Base-by-base conservation (phyloP, 2,113 vertebrate genomes). In the Puma concolor region DNA sequence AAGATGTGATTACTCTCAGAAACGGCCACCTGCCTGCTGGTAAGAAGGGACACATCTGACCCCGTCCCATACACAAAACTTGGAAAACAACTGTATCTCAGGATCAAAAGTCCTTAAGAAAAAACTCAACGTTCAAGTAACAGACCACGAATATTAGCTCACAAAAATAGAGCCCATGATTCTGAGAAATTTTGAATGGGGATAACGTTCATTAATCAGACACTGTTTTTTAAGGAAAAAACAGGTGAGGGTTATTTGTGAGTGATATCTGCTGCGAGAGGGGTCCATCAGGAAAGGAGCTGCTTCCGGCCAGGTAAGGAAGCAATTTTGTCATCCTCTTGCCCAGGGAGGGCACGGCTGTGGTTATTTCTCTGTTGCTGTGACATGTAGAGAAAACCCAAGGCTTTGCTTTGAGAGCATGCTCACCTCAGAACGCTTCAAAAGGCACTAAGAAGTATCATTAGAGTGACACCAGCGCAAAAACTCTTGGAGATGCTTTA, bases 1-100 rank as follows among this genome's bases (percentile, higher is more conserved):
- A 97, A 96, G 44, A 95, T 1, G 67, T 7, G 23, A 4, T 97
- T 19, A 97, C 23, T 90, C 48, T 54, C 27, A 16, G 27, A 41
- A 74, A 67, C 0, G 8, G 71, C 17, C 41, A 27, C 12, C 36
- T 44, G 33, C 71, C 16, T 71, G 36, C 76, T n/a, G 29, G 25
- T 11, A 23, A 71, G 54, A 60, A 76, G n/a, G 27, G 85, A 15
- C 2, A 5, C 0, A 33, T 33, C 5, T 1, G 19, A 36, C 25
- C 57, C 50, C 31, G 41, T 5, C 31, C 60, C 64, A 27, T 3
- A n/a, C n/a, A 12, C 50, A 76, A n/a, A 31, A 36, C 72, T 52
- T 94, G 17, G 72, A 38, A 76, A 88, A 96, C 36, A 87, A 76
- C 3, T 64, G 0, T 60, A 74, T 41, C 36, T 25, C 50, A 54